These are phyloP conservation scores for Sweltsa coloradensis DNA, from an alignment of 1,140 invertebrate species.

Conservation along the genomic window DNA sequence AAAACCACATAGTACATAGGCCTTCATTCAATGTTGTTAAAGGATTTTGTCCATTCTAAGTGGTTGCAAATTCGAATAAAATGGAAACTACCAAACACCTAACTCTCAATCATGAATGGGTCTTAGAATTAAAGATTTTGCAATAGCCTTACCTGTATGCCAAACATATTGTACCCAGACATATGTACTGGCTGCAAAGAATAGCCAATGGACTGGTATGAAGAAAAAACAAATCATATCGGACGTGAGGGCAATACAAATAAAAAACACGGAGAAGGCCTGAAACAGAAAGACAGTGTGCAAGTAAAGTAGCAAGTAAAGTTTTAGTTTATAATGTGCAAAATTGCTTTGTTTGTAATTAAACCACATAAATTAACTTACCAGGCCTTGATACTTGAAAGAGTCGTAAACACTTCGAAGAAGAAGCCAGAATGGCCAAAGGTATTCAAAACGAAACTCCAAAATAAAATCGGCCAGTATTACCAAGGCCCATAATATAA, in stretches of 20 bases:
- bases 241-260: constrained; percentile 94
- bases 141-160: constrained; percentile 90
- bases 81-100: too few relatives aligned
- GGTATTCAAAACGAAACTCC: constrained; percentile 98
- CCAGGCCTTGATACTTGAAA: constrained; percentile 97
- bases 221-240: constrained; percentile 99
- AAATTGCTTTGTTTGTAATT: constrained; percentile 7
- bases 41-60: background rate
- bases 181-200: constrained; percentile 96
- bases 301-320: too few relatives aligned
- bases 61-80: constrained; percentile 7
- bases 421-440: constrained; percentile 97
- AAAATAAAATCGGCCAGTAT: constrained; percentile 94
- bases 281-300: constrained; percentile 38
- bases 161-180: constrained; percentile 99
- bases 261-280: constrained; percentile 97
- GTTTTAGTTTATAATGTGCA: constrained; percentile 7
- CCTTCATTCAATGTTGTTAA: too few relatives aligned
- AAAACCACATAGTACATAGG: constrained; percentile 9
- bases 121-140: too few relatives aligned
- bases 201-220: constrained; percentile 95
- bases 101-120: too few relatives aligned
- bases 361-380: constrained; percentile 41
- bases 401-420: constrained; percentile 94
- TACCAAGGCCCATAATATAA: constrained; percentile 90